Conservation (phyloP, 2,113 vertebrate genomes). For the Brevimyrus niger region DNA sequence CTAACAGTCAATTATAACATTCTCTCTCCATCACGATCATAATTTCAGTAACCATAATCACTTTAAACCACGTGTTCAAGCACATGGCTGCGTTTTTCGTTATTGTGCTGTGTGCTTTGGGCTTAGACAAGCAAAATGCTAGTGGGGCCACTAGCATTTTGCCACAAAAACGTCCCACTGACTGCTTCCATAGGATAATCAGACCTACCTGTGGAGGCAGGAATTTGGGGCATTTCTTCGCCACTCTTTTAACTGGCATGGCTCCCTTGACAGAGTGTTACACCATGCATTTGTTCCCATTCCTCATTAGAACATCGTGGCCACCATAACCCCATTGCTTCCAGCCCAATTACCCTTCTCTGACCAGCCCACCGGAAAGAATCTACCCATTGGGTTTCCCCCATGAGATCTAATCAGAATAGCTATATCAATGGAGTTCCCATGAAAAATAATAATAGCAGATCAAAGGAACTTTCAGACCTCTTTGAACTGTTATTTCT, state of each 20-base stretch:
- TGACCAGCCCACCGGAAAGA: background rate
- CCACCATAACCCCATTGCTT: background rate
- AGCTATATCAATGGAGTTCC: background rate
- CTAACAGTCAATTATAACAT: background rate
- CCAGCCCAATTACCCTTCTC: background rate
- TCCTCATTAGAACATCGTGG: conserved; percentile 26
- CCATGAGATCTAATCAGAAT: conserved; percentile 41
- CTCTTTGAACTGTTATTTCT: background rate
- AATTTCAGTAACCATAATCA: background rate
- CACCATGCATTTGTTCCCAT: conserved; percentile 21
- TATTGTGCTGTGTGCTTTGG: background rate
- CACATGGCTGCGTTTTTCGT: background rate
- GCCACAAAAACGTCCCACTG: conserved; percentile 21
- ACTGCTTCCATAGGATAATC: conserved; percentile 9
- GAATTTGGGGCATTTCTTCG: conserved; percentile 44
- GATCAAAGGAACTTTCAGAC: background rate
- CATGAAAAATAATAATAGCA: background rate
- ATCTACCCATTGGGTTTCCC: background rate
- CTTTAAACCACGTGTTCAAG: background rate
- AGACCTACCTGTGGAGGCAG: conserved; percentile 37
- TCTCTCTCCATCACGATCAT: background rate
- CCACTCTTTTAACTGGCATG: conserved; percentile 16
- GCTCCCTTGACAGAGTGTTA: conserved; percentile 4
- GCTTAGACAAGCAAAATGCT: too few relatives aligned
- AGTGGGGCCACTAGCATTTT: background rate